These are phyloP conservation scores for Mythimna vitellina DNA, from an alignment of 2,888 invertebrate species.

Conservation along the genomic window DNA sequence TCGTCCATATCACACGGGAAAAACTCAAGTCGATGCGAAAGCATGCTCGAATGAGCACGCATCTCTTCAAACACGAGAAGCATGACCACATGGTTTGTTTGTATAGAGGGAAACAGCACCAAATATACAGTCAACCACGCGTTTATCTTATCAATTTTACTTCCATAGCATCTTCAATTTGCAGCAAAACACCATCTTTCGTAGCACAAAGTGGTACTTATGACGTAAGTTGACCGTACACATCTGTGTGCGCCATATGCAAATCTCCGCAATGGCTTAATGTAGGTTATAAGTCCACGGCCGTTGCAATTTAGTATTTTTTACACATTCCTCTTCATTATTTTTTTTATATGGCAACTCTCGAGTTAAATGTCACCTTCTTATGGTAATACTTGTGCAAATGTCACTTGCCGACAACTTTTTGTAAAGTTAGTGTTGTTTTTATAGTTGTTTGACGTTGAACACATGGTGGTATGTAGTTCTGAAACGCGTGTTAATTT, in stretches of 20 bases:
- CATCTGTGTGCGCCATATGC: conserved; percentile 22
- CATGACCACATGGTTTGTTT: conserved; percentile 26
- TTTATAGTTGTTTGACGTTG: background rate
- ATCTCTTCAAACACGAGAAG: conserved; percentile 15
- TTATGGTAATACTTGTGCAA: conserved; percentile 30
- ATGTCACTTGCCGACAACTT: conserved; percentile 25
- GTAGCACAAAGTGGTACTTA: background rate
- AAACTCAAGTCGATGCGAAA: background rate
- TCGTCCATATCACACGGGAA: background rate
- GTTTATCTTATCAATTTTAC: background rate
- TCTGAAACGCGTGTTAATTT: background rate
- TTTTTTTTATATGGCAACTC: conserved; percentile 30
- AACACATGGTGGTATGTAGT: background rate
- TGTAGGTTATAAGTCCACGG: conserved; percentile 52
- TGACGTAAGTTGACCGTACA: conserved; percentile 16
- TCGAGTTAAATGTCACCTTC: conserved; percentile 31
- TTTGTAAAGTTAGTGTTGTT: background rate
- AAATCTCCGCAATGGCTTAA: conserved; percentile 42
- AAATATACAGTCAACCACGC: background rate
- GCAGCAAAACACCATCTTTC: background rate
- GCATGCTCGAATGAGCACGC: conserved; percentile 21
- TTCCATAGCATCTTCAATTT: background rate
- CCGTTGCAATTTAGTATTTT: conserved; percentile 35
- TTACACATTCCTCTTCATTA: conserved; percentile 11
- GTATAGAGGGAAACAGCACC: conserved; percentile 7